These are phyloP conservation scores for Mobula birostris DNA, from an alignment of 2,113 vertebrate species.

Conservation along the genomic window DNA sequence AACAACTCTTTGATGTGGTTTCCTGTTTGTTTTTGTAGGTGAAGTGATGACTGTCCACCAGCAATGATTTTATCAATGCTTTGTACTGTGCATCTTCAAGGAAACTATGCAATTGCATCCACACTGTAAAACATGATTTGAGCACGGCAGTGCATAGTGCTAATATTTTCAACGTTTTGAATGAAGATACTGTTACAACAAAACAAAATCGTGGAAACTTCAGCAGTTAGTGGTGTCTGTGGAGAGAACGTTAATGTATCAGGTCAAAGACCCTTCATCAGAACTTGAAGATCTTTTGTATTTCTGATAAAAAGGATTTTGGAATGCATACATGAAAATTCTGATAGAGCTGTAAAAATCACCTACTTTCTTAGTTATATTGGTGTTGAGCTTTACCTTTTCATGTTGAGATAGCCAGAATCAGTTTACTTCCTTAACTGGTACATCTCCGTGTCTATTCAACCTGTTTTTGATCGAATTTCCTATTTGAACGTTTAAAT, in stretches of 20 bases:
- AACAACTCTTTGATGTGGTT: background rate
- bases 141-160: background rate
- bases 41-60: background rate
- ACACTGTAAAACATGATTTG: background rate
- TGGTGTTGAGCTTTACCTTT: background rate
- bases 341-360: too few species aligned
- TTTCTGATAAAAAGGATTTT: too few species aligned
- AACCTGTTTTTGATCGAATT: background rate
- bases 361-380: too few species aligned
- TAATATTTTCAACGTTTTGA: background rate
- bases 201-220: too few species aligned
- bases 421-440: background rate
- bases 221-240: too few species aligned
- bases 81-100: background rate
- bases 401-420: background rate
- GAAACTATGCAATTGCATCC: background rate
- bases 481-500: background rate
- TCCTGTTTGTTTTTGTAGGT: background rate
- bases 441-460: background rate
- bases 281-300: background rate
- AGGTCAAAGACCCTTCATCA: background rate
- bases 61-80: background rate
- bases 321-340: too few species aligned
- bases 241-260: too few species aligned
- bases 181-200: too few species aligned